phyloP scores from a whole-genome alignment of 2,888 invertebrate genomes.

The Aphidoletes aphidimyza region DNA sequence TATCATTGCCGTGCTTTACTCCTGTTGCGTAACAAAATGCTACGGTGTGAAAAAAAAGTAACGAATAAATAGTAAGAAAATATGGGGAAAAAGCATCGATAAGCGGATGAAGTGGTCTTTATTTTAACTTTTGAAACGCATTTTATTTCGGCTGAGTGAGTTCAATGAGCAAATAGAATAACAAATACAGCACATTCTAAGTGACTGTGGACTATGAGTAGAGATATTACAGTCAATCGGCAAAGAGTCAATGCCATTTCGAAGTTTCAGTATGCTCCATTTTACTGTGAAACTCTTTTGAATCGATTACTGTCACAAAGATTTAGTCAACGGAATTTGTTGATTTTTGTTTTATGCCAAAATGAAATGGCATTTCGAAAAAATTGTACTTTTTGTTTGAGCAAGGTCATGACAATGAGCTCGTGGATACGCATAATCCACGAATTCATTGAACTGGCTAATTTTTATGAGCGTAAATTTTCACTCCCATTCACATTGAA shows the following conservation, averaged over 20 bases:
- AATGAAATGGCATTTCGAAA: neutral
- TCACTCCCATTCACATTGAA: no score
- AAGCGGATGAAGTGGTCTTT: conserved; percentile 36
- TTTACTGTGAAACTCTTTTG: neutral
- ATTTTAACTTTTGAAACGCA: conserved; percentile 45
- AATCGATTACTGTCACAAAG: neutral
- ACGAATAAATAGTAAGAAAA: neutral
- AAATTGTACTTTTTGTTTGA: neutral
- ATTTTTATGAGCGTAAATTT: no score
- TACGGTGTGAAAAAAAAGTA: neutral
- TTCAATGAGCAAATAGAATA: neutral
- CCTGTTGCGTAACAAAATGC: neutral
- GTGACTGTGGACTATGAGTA: neutral
- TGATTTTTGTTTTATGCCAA: neutral
- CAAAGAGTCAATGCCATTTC: neutral
- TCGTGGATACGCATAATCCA: no score
- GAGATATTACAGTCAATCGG: neutral
- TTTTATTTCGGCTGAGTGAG: neutral
- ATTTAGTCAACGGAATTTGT: neutral
- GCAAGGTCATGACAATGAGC: neutral
- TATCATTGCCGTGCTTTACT: conserved; percentile 4
- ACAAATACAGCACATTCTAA: no score
- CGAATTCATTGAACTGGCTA: no score
- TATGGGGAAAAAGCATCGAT: neutral
- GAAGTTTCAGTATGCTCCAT: neutral